phyloP scores from a whole-genome alignment of 1,140 invertebrate genomes.

The Diorhabda sublineata region DNA sequence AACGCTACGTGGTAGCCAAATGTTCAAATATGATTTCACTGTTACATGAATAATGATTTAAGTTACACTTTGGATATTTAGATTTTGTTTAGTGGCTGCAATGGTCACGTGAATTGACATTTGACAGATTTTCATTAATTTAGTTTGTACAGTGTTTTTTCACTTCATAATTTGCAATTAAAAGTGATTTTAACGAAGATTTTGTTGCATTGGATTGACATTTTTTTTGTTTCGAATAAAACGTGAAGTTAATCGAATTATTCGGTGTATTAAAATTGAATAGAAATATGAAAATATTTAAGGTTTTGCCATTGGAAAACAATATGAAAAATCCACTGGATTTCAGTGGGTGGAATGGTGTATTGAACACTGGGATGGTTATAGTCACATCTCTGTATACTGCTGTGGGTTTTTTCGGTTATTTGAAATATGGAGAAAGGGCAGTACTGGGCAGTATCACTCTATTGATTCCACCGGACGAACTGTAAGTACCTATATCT shows the following conservation, averaged over 20 bases:
- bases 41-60: too few species aligned
- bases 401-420: slow-evolving; percentile 86
- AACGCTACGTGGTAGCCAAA: too few species aligned
- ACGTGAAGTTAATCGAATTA: too few species aligned
- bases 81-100: too few species aligned
- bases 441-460: slow-evolving; percentile 76
- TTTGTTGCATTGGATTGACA: background rate
- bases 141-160: too few species aligned
- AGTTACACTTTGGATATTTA: too few species aligned
- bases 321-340: slow-evolving; percentile 82
- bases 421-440: slow-evolving; percentile 78
- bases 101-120: too few species aligned
- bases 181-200: background rate
- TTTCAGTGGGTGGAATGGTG: slow-evolving; percentile 77
- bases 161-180: too few species aligned
- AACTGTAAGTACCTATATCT: slow-evolving; percentile 59
- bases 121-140: too few species aligned
- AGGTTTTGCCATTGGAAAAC: slow-evolving; percentile 83
- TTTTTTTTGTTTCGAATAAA: background rate
- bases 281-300: slow-evolving; percentile 13
- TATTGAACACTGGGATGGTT: slow-evolving; percentile 85
- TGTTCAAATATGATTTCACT: too few species aligned
- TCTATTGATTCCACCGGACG: slow-evolving; percentile 68
- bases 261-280: too few species aligned
- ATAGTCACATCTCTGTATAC: slow-evolving; percentile 79